Evolutionary conservation across 1,140 invertebrate genomes (phyloP).

Genomic region (Mamestra configurata): DNA sequence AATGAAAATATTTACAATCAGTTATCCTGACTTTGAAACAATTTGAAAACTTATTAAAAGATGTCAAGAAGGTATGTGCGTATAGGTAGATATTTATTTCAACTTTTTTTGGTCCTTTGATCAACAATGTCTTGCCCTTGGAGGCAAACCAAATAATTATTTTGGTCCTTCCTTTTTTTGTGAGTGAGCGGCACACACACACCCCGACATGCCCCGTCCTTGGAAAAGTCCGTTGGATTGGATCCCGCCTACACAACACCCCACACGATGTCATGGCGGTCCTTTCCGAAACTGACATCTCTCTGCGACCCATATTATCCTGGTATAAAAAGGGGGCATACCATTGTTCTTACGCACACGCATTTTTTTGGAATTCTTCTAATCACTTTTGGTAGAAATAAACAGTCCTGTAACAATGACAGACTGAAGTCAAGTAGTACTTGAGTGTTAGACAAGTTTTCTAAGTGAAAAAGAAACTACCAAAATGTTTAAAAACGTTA

Average conservation of each 20-base stretch:
- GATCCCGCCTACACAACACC: constrained; percentile 48
- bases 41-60: too few species aligned
- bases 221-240: not conserved
- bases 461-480: too few species aligned
- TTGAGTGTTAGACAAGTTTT: too few species aligned
- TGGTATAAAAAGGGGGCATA: constrained; percentile 88
- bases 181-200: constrained; percentile 7
- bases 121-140: not conserved
- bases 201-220: constrained; percentile 39
- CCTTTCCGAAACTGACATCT: constrained; percentile 68
- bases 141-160: not conserved
- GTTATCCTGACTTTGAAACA: too few species aligned
- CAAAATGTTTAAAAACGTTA: too few species aligned
- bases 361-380: constrained; percentile 68
- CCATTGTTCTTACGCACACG: constrained; percentile 87
- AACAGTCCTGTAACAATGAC: not conserved
- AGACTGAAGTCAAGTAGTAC: too few species aligned
- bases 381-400: not conserved
- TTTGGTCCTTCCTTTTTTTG: constrained; percentile 4
- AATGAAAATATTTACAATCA: too few species aligned
- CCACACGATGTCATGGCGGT: constrained; percentile 63
- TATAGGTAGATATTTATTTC: too few species aligned
- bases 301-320: constrained; percentile 75
- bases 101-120: too few species aligned
- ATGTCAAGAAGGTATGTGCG: too few species aligned